Percentiles rank a stretch among this genome's conserved stretches.
phyloP scores from a whole-genome alignment of 37 sponge, comb jelly and placozoan genomes.

The Hexactinellida sp. region DNA sequence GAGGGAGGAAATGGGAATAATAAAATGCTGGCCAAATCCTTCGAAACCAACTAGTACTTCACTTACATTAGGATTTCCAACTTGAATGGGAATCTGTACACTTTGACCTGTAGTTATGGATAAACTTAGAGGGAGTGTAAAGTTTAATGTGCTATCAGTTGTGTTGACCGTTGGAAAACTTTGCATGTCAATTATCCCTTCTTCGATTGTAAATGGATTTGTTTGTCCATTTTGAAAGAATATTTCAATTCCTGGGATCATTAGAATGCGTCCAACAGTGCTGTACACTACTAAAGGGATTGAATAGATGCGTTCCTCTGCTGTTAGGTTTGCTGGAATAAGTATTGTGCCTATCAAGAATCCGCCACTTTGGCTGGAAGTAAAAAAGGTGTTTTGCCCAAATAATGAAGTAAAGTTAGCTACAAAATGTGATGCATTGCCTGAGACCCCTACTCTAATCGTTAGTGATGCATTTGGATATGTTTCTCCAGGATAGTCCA shows the following conservation, averaged over 20 bases:
- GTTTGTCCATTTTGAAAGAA: not conserved
- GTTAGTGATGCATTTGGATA: not conserved
- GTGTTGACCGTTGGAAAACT: not conserved
- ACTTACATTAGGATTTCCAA: not conserved
- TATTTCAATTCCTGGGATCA: not conserved
- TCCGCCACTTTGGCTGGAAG: not conserved
- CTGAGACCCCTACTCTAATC: not conserved
- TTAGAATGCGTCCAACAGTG: not conserved
- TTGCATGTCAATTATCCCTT: not conserved
- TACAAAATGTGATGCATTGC: not conserved
- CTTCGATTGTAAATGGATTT: not conserved
- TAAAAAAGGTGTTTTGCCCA: not conserved
- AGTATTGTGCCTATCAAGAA: not conserved
- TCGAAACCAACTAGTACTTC: not conserved
- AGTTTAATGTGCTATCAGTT: not conserved
- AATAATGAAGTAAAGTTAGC: not conserved
- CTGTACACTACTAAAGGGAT: not conserved
- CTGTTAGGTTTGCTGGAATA: not conserved
- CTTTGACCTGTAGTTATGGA: not conserved
- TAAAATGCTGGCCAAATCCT: not conserved
- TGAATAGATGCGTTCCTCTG: not conserved
- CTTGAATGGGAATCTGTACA: not conserved
- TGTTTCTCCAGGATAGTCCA: not conserved
- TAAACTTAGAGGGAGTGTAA: not conserved
- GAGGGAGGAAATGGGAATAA: not conserved